Evolutionary conservation across 2,888 invertebrate species (phyloP).

Genomic region (Opisthograptis luteolata): DNA sequence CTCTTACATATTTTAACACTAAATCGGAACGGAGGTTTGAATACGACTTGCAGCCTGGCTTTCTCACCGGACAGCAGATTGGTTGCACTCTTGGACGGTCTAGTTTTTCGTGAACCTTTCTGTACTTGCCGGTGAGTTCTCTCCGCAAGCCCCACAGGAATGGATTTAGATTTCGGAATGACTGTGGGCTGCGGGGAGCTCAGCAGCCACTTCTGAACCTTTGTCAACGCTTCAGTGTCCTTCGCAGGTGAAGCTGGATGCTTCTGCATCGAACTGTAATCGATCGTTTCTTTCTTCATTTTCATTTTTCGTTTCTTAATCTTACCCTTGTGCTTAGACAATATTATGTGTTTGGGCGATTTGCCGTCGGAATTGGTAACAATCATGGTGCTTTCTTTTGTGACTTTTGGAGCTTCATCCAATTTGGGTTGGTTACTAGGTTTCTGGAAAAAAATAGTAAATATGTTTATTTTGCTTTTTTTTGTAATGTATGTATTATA

Average conservation of each 20-base stretch:
- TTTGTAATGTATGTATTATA: no score
- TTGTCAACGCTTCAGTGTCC: conserved; percentile 86
- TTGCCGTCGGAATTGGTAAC: conserved; percentile 82
- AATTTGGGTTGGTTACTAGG: conserved; percentile 64
- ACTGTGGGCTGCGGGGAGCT: conserved; percentile 87
- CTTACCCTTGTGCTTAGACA: conserved; percentile 78
- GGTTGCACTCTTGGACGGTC: conserved; percentile 88
- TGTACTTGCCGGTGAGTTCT: conserved; percentile 72
- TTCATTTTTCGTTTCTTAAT: conserved; percentile 83
- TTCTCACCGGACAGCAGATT: conserved; percentile 87
- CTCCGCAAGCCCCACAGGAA: conserved; percentile 89
- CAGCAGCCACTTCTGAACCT: conserved; percentile 94
- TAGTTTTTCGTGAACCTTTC: conserved; percentile 81
- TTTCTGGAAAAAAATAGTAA: conserved; percentile 53
- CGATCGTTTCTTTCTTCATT: conserved; percentile 90
- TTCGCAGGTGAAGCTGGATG: conserved; percentile 82
- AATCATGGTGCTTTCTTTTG: conserved; percentile 71
- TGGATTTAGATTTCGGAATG: conserved; percentile 93
- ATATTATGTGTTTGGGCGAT: conserved; percentile 80
- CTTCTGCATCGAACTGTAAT: conserved; percentile 89
- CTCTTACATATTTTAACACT: conserved; percentile 91
- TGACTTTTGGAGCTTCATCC: conserved; percentile 67
- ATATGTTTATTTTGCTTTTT: neutral
- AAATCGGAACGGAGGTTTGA: conserved; percentile 94
- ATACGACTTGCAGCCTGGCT: conserved; percentile 92